Evolutionary conservation across 2,113 vertebrate genomes (phyloP).

Genomic region (Macrotus californicus): DNA sequence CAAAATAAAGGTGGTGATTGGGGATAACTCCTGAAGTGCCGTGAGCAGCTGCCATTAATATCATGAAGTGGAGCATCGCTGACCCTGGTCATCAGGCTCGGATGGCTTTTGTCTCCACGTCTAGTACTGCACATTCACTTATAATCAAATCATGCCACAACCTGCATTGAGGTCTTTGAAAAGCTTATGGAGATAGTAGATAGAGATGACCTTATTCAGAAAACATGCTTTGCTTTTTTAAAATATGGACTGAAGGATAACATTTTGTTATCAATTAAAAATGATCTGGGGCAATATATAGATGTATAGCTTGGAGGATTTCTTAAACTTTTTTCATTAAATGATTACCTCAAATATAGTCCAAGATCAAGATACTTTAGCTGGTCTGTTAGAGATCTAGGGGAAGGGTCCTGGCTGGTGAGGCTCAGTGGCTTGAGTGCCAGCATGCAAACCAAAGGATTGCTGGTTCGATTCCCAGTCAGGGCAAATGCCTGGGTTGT

Average conservation of each 20-base stretch:
- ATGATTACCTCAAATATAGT: background rate
- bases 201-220: background rate
- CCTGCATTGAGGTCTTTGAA: background rate
- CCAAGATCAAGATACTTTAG: background rate
- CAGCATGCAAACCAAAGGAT: too few species aligned
- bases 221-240: constrained; percentile 31
- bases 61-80: background rate
- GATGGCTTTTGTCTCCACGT: background rate
- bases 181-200: background rate
- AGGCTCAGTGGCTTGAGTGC: too few species aligned
- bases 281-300: background rate
- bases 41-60: background rate
- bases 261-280: constrained; percentile 34
- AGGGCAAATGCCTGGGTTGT: too few species aligned
- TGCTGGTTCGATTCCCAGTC: too few species aligned
- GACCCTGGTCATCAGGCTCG: background rate
- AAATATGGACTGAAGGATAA: background rate
- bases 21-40: background rate
- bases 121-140: constrained; percentile 3
- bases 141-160: background rate
- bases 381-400: background rate
- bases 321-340: constrained; percentile 10
- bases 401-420: background rate
- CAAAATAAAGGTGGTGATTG: constrained; percentile 23
- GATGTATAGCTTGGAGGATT: background rate